These are phyloP conservation scores for Sclerodermus sp. DNA, from an alignment of 2,888 invertebrate genomes.

Conservation along the genomic window DNA sequence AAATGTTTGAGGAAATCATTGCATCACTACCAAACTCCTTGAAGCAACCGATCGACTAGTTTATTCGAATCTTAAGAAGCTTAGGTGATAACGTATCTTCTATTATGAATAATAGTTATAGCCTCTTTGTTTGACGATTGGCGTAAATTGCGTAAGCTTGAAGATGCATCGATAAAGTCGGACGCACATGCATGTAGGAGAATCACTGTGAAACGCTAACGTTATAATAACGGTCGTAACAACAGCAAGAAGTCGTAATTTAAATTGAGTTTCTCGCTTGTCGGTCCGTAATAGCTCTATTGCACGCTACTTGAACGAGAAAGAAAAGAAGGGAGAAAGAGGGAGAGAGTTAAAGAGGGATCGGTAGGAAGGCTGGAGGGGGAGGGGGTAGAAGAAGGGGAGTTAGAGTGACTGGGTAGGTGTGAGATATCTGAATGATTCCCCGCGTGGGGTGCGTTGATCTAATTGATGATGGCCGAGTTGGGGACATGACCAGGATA, in stretches of 20 bases:
- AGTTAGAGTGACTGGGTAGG: conserved; percentile 30
- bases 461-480: conserved; percentile 47
- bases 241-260: conserved; percentile 42
- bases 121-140: too few relatives aligned
- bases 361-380: background rate
- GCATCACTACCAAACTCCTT: too few relatives aligned
- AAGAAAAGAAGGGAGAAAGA: conserved; percentile 15
- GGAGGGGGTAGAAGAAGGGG: background rate
- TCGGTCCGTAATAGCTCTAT: conserved; percentile 43
- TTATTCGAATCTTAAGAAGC: too few relatives aligned
- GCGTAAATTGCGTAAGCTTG: too few relatives aligned
- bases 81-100: too few relatives aligned
- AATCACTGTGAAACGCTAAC: conserved; percentile 37
- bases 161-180: too few relatives aligned
- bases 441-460: conserved; percentile 46
- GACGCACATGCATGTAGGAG: conserved; percentile 16
- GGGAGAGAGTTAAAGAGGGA: conserved; percentile 3
- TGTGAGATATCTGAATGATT: conserved; percentile 40
- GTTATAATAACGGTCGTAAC: conserved; percentile 42
- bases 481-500: conserved; percentile 51
- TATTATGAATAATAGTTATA: too few relatives aligned
- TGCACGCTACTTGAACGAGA: conserved; percentile 41
- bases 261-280: conserved; percentile 47
- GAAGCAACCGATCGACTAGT: too few relatives aligned
- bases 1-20: too few relatives aligned